Base-by-base conservation (phyloP, 37 sponge, comb jelly and placozoan genomes). In the Amphimedon queenslandica region DNA sequence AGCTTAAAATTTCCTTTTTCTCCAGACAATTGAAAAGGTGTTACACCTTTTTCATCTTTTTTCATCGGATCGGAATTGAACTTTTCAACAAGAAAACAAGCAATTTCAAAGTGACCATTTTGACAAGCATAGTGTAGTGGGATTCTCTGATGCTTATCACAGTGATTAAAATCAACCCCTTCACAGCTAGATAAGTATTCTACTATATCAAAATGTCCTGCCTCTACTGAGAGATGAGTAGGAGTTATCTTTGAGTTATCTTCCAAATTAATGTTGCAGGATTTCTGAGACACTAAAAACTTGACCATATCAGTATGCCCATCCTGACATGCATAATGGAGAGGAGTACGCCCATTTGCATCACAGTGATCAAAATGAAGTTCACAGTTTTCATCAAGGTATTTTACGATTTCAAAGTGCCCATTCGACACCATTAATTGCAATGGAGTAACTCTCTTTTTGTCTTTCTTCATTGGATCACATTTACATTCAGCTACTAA, bases 11-110 rank as follows among this genome's bases (percentile, higher is more conserved):
- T 37, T 0, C 84, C 84, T 37, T 68, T 58, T 20, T 67, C 66
- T 55, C 69, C 75, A 67, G 82, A 75, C 3, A 74, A 60, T 6
- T 75, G 71, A 42, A 70, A 40, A 36, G 83, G 77, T 35, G 55
- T 71, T 18, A 83, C 40, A 60, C 70, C 64, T 3, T 35, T 40
- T 24, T 64, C 38, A 40, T 81, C 82, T 28, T 4, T 65, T 8
- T 37, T 57, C 6, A 23, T 67, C 33, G 21, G 11, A 4, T 56
- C 40, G 18, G 53, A 42, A 41, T 70, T 37, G 34, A 67, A 57
- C 42, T 81, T 69, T 1, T 37, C 51, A 1, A 60, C 61, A 25
- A 60, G 21, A 60, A 67, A 38, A 56, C 64, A 69, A 28, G 77
- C 73, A 11, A 81, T 69, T n/a, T 81, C 78, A 36, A 81, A 13